Conservation (phyloP, 2,888 invertebrate species). For the Oligia latruncula region DNA sequence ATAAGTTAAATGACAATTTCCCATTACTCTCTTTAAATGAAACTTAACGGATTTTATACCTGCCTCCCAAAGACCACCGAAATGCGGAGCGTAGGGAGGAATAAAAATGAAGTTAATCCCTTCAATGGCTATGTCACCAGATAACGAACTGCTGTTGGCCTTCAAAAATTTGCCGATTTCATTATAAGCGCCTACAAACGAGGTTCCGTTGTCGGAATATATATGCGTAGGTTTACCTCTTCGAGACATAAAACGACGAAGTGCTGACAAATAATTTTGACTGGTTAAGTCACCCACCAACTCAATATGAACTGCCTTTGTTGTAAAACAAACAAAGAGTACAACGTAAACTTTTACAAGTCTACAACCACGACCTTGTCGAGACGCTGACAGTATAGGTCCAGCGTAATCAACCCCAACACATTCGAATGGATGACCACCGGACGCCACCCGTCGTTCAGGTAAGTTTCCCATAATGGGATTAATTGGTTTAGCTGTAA, state of each 20-base stretch:
- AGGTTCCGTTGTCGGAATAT: conserved; percentile 14
- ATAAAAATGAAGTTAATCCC: conserved; percentile 20
- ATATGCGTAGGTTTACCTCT: conserved; percentile 3
- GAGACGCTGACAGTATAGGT: not conserved
- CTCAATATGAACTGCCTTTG: conserved; percentile 58
- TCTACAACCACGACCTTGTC: too few relatives aligned
- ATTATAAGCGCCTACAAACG: conserved; percentile 61
- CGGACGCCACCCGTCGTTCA: conserved; percentile 34
- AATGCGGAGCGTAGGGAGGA: conserved; percentile 14
- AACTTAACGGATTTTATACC: not conserved
- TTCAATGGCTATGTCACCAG: conserved; percentile 3
- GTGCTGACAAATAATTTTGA: conserved; percentile 20
- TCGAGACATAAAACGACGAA: conserved; percentile 7
- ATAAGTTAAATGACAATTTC: conserved; percentile 11
- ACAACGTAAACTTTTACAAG: conserved; percentile 45
- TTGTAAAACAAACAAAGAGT: conserved; percentile 56
- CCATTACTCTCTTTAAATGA: conserved; percentile 13
- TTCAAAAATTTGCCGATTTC: conserved; percentile 45
- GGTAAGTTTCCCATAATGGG: conserved; percentile 58
- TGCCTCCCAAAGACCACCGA: not conserved
- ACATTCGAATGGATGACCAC: conserved; percentile 28
- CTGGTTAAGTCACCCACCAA: conserved; percentile 62
- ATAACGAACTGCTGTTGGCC: conserved; percentile 1
- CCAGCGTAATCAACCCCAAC: conserved; percentile 8
- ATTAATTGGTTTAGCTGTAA: conserved; percentile 48